Percentiles rank a stretch among this genome's conserved stretches.
phyloP scores from a whole-genome alignment of 1,140 invertebrate species.

The Adoxophyes honmai region DNA sequence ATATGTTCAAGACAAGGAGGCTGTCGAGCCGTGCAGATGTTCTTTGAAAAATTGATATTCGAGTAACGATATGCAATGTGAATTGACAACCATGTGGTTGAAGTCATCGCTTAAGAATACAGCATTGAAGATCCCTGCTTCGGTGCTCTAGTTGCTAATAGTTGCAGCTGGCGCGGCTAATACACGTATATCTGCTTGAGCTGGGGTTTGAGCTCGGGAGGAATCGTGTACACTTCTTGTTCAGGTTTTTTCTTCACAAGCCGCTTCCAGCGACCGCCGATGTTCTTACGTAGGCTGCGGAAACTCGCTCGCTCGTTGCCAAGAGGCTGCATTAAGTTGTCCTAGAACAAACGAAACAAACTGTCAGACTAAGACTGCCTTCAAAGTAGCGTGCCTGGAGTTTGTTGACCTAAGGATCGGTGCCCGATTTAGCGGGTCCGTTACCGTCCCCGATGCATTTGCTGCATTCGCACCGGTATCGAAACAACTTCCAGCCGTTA shows the following conservation, averaged over 20 bases:
- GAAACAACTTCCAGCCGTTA: slow-evolving; percentile 49
- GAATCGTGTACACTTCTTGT: slow-evolving; percentile 89
- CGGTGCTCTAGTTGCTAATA: slow-evolving; percentile 41
- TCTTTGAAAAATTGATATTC: slow-evolving; percentile 59
- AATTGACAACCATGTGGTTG: slow-evolving; percentile 56
- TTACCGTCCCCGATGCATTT: slow-evolving; percentile 54
- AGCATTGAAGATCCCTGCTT: slow-evolving; percentile 59
- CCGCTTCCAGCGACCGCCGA: slow-evolving; percentile 88
- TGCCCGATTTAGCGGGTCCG: slow-evolving; percentile 46
- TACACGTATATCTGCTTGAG: slow-evolving; percentile 94
- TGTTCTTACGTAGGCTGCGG: slow-evolving; percentile 88
- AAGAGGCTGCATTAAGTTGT: slow-evolving; percentile 84
- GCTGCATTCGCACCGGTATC: slow-evolving; percentile 42
- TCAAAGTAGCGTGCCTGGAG: slow-evolving; percentile 19
- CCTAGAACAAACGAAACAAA: slow-evolving; percentile 78
- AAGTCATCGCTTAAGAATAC: slow-evolving; percentile 37
- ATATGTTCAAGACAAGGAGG: slow-evolving; percentile 64
- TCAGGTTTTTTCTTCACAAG: slow-evolving; percentile 88
- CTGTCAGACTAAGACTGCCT: slow-evolving; percentile 20
- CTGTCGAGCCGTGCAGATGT: slow-evolving; percentile 43
- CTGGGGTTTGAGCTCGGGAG: slow-evolving; percentile 90
- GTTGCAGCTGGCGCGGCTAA: slow-evolving; percentile 67
- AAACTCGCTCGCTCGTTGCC: slow-evolving; percentile 85
- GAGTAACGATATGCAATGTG: slow-evolving; percentile 56
- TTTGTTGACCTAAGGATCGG: slow-evolving; percentile 39